These are phyloP conservation scores for Heteromurus nitidus DNA, from an alignment of 2,888 invertebrate species.

Conservation along the genomic window DNA sequence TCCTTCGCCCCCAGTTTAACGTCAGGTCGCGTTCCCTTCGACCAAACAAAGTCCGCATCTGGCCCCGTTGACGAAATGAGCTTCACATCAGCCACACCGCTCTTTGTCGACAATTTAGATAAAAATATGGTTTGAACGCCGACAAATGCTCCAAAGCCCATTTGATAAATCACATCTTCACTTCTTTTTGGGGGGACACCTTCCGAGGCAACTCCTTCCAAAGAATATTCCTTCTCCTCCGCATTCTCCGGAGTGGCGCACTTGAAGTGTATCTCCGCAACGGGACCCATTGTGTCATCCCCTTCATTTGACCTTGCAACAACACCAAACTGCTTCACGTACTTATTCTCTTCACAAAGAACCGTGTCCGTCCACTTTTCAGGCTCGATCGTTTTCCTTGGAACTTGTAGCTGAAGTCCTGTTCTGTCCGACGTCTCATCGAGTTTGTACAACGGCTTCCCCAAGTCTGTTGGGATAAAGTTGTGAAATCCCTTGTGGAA, in stretches of 20 bases:
- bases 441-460: not conserved
- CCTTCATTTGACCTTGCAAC: not conserved
- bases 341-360: not conserved
- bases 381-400: not conserved
- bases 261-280: not conserved
- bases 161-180: not conserved
- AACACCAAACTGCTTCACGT: not conserved
- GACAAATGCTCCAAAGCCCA: not conserved
- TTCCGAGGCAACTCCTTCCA: not conserved
- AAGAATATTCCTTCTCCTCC: not conserved
- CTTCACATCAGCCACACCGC: not conserved
- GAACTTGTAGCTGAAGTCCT: not conserved
- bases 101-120: not conserved
- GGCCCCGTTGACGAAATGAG: not conserved
- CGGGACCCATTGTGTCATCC: not conserved
- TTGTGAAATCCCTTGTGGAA: constrained; percentile 6
- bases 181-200: not conserved
- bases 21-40: not conserved
- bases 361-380: not conserved
- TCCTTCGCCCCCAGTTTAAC: not conserved
- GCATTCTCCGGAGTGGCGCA: not conserved
- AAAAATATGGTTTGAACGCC: constrained; percentile 10
- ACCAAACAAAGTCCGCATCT: not conserved
- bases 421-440: too few relatives aligned
- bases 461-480: not conserved